Conservation (phyloP, 2,797 vertebrate species). For the Bryconaethiops microstoma region DNA sequence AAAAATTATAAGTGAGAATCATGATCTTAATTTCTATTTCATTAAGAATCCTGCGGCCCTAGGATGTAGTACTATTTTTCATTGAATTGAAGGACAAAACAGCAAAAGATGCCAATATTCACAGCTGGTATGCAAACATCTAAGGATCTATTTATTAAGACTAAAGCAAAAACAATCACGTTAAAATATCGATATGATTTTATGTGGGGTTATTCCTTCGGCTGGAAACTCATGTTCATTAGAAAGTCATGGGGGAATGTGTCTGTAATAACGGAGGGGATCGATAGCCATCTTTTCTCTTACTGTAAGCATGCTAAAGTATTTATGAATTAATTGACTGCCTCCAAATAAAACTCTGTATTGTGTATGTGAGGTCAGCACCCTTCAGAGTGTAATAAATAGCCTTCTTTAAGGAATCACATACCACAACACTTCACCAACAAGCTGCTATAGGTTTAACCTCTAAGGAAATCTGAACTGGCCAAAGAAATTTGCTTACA, state of each 20-base stretch:
- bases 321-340: conserved; percentile 88
- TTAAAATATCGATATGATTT: conserved; percentile 13
- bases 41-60: no score
- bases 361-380: conserved; percentile 71
- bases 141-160: not conserved
- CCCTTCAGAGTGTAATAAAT: conserved; percentile 74
- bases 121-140: not conserved
- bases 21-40: no score
- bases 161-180: not conserved
- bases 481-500: conserved; percentile 52
- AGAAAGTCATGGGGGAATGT: conserved; percentile 52
- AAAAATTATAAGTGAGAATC: no score
- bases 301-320: conserved; percentile 85
- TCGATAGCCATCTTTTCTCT: conserved; percentile 81
- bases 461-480: conserved; percentile 28
- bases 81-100: no score
- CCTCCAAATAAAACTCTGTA: conserved; percentile 72
- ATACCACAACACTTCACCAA: conserved; percentile 44
- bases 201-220: conserved; percentile 60
- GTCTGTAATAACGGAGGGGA: conserved; percentile 76
- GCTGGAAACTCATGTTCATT: conserved; percentile 55
- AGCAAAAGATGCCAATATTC: no score
- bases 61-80: no score
- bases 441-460: conserved; percentile 15
- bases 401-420: conserved; percentile 59